Base-by-base conservation (phyloP, 2,888 invertebrate species). In the Amphipoea lucens region DNA sequence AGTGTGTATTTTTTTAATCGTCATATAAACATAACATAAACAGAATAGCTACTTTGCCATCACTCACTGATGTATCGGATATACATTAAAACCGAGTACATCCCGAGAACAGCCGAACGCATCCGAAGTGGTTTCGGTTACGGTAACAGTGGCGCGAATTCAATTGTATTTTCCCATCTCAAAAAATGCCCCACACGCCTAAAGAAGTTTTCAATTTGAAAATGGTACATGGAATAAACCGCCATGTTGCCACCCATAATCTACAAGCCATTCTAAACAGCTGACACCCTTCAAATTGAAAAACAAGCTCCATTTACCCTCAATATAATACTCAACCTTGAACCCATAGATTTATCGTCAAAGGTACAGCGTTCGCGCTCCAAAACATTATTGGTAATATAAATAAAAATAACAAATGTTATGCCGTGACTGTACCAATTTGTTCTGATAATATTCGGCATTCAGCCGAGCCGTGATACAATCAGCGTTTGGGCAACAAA, bases 321-420 rank as follows among this genome's bases (percentile, higher is more conserved):
- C 65, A 71, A 85, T 81, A 78, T 81, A 76, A 81, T 76, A 67
- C 29, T 45, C 70, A 81, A 88, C 90, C 87, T 89, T 88, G 87
- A 84, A 81, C 78, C 68, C 67, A 83, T 66, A 83, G 84, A 87
- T 89, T 86, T 90, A 90, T 89, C 82, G 82, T 85, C 76, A 85
- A 83, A 63, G 42, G 78, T 76, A 81, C 76, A 68, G 72, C 66
- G 60, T 85, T 87, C 68, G 84, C 85, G 87, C 86, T 89, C 84
- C 74, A 76, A 81, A 85, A 89, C 88, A 89, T 87, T 87, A 89
- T 89, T 88, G 87, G 86, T 81, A 89, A 89, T 86, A 90, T 89
- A 89, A 89, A 89, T 90, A 89, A 89, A 89, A 89, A 90, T 90
- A 89, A 89, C 90, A 88, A 89, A 89, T 89, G 89, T 84, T 87